Base-by-base conservation (phyloP, 2,888 invertebrate genomes). In the Thelaira solivaga region DNA sequence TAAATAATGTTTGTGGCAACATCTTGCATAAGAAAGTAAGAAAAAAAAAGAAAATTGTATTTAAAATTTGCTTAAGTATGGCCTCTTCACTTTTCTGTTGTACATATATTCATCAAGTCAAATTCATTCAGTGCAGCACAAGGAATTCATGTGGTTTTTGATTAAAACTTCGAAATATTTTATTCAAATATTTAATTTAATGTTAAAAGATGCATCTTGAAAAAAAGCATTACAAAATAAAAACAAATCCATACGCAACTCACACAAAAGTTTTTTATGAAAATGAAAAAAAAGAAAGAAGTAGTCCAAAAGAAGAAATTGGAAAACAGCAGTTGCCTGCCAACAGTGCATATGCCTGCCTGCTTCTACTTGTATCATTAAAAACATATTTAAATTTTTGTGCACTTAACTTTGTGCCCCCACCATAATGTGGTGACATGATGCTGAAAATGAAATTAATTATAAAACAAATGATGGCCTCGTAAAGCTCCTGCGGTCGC, bases 361-460 rank as follows among this genome's bases (percentile, higher is more conserved):
- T 26, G n/a, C n/a, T 18, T 51, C 53, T 10, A 47, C 26, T 47
- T 24, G 36, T 67, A 61, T 53, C 43, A 61, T 74, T 68, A 49
- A 64, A 75, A 76, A 64, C 49, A 31, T 69, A 62, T 64, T 76
- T 59, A 76, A 76, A 65, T 61, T 51, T 61, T 71, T 59, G 71
- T 71, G 64, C 59, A 61, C 39, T 61, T 67, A 67, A 72, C 72
- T 61, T 61, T 76, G 53, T 62, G 65, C 61, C 72, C 39, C 67
- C 72, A 41, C 65, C 31, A 53, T 57, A 67, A 72, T 76, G 67
- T 67, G 65, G 76, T 72, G 76, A 77, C 72, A 77, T 72, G 76
- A 72, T 72, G 76, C 72, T 72, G 76, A 77, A 77, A 77, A 77
- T 68, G 47, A 72, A 77, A 72, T 72, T 77, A 77, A 77, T 77